Percentiles rank a stretch among this genome's conserved stretches.
phyloP scores from a whole-genome alignment of 2,113 vertebrate genomes.

The Heterocephalus glaber region DNA sequence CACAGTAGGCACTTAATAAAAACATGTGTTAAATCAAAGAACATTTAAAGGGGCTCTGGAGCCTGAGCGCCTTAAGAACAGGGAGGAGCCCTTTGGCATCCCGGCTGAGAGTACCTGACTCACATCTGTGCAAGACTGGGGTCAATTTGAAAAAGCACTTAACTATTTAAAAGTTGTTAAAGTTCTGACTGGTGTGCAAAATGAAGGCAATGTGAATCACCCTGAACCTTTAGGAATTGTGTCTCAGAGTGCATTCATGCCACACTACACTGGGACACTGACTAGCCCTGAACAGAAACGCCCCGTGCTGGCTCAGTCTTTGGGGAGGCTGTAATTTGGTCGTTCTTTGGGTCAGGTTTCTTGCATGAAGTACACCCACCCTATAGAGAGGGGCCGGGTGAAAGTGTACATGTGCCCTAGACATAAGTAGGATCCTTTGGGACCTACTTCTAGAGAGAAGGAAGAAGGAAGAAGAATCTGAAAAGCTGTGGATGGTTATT shows the following conservation, averaged over 20 bases:
- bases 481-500: not conserved
- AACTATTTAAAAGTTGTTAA: not conserved
- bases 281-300: not conserved
- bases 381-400: not conserved
- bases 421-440: not conserved
- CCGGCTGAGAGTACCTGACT: not conserved
- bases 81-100: not conserved
- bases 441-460: not conserved
- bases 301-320: not conserved
- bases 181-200: not conserved
- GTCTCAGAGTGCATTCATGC: not conserved
- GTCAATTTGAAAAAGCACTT: not conserved
- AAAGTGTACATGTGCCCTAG: not conserved
- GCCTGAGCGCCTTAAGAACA: not conserved
- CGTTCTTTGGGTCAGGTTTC: not conserved
- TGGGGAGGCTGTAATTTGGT: not conserved
- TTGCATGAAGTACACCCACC: not conserved
- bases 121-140: not conserved
- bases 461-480: not conserved
- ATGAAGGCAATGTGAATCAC: not conserved
- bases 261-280: rapidly evolving
- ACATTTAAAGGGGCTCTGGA: not conserved
- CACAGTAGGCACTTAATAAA: not conserved
- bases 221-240: not conserved
- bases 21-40: not conserved